Percentiles rank a stretch among this genome's conserved stretches.
These are phyloP conservation scores for Microplitis demolitor DNA, from an alignment of 1,140 invertebrate species.

Conservation along the genomic window DNA sequence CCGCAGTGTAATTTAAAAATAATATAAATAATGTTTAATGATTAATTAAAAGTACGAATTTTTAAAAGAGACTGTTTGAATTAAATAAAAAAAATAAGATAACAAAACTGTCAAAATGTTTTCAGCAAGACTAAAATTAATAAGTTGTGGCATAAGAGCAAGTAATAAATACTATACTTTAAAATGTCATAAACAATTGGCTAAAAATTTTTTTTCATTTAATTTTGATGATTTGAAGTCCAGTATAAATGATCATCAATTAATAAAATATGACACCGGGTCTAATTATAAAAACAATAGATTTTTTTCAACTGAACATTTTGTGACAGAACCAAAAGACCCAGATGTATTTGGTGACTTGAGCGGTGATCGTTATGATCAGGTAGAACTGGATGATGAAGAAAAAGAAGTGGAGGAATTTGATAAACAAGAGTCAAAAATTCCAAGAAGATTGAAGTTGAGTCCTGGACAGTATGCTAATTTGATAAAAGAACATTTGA, in stretches of 20 bases:
- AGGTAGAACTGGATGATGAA: conserved; percentile 41
- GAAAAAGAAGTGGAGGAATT: conserved; percentile 50
- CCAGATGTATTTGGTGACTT: conserved; percentile 54
- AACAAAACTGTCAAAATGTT: neutral
- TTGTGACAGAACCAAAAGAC: conserved; percentile 22
- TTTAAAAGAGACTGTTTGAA: too few relatives aligned
- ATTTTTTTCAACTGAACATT: neutral
- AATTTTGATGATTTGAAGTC: neutral
- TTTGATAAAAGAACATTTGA: conserved; percentile 71
- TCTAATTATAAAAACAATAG: neutral
- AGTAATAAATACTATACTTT: neutral
- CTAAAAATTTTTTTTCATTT: neutral
- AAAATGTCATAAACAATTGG: neutral
- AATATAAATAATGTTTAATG: too few relatives aligned
- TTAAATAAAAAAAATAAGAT: too few relatives aligned
- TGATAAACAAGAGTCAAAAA: conserved; percentile 35
- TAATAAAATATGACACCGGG: neutral
- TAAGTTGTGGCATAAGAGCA: neutral
- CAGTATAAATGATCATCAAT: neutral
- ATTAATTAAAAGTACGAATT: too few relatives aligned
- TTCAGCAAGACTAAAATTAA: neutral
- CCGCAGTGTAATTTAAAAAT: too few relatives aligned
- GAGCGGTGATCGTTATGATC: conserved; percentile 35
- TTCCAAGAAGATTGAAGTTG: conserved; percentile 47
- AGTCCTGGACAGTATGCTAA: conserved; percentile 68